phyloP scores from a whole-genome alignment of 1,140 invertebrate species.

The Drosophila oshimai region DNA sequence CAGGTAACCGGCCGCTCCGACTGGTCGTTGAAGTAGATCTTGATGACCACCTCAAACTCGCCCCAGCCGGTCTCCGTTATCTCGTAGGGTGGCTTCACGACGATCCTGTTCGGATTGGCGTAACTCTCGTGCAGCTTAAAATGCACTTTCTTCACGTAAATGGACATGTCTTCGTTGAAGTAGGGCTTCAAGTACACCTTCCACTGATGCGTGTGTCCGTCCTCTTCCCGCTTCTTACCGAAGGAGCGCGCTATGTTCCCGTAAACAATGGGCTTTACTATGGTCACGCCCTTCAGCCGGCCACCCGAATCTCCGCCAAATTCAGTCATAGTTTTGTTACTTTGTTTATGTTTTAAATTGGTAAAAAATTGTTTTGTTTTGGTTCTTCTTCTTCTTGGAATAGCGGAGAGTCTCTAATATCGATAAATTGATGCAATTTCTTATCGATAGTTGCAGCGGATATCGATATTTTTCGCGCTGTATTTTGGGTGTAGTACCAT shows the following conservation, averaged over 20 bases:
- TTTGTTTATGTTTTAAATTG: slow-evolving; percentile 12
- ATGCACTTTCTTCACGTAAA: slow-evolving; percentile 97
- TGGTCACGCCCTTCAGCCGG: slow-evolving; percentile 92
- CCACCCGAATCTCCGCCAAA: slow-evolving; percentile 92
- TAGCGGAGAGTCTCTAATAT: slow-evolving; percentile 8
- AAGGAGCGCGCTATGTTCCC: slow-evolving; percentile 98
- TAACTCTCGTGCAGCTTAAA: slow-evolving; percentile 99
- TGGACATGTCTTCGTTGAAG: slow-evolving; percentile 96
- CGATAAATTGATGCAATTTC: slow-evolving; percentile 1
- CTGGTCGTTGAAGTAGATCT: slow-evolving; percentile 98
- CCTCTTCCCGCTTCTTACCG: slow-evolving; percentile 98
- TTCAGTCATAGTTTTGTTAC: slow-evolving; percentile 87
- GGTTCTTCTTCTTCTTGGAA: slow-evolving; percentile 7
- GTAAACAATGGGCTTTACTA: slow-evolving; percentile 98
- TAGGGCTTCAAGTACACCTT: slow-evolving; percentile 98
- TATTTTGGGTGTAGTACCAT: neutral
- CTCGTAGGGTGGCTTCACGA: slow-evolving; percentile 98
- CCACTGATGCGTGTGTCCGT: slow-evolving; percentile 99
- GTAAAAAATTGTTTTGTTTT: slow-evolving; percentile 8
- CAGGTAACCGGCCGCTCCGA: slow-evolving; percentile 97
- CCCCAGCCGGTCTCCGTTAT: slow-evolving; percentile 99
- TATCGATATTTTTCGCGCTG: slow-evolving; percentile 10
- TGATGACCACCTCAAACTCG: slow-evolving; percentile 99
- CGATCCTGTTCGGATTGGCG: slow-evolving; percentile 95
- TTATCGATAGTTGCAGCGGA: no score